Evolutionary conservation across 2,113 vertebrate genomes (phyloP).

Genomic region (Pterophyllum scalare): DNA sequence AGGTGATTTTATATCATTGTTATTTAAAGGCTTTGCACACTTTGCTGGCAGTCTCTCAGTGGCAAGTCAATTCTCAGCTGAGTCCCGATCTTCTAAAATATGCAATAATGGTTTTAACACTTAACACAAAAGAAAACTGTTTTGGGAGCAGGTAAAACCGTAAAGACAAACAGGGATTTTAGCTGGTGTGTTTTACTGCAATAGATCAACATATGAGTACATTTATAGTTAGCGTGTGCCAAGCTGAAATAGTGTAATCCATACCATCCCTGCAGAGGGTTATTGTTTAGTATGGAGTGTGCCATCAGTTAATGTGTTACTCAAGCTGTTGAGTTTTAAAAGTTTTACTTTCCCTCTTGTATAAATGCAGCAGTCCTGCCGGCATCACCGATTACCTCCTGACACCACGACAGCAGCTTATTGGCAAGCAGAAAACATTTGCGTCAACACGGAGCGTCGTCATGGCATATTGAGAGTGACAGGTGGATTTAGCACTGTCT

Average conservation of each 20-base stretch:
- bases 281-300: not conserved
- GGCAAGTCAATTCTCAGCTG: not conserved
- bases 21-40: not conserved
- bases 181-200: not conserved
- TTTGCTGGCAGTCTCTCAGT: no score
- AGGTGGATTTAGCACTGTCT: constrained; percentile 47
- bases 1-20: not conserved
- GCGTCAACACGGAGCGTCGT: constrained; percentile 40
- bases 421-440: constrained; percentile 32
- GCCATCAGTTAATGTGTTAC: constrained; percentile 19
- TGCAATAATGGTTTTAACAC: not conserved
- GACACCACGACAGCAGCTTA: constrained; percentile 3
- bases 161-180: not conserved
- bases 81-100: not conserved
- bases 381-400: not conserved
- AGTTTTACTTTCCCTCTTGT: not conserved
- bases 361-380: not conserved
- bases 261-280: constrained; percentile 2
- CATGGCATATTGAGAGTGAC: constrained; percentile 66
- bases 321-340: constrained; percentile 15
- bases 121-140: not conserved
- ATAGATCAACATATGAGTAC: not conserved
- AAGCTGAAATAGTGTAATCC: not conserved
- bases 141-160: not conserved
- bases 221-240: not conserved